Evolutionary conservation across 2,797 vertebrate genomes (phyloP).

Genomic region (Parauchenoglanis punctatus): DNA sequence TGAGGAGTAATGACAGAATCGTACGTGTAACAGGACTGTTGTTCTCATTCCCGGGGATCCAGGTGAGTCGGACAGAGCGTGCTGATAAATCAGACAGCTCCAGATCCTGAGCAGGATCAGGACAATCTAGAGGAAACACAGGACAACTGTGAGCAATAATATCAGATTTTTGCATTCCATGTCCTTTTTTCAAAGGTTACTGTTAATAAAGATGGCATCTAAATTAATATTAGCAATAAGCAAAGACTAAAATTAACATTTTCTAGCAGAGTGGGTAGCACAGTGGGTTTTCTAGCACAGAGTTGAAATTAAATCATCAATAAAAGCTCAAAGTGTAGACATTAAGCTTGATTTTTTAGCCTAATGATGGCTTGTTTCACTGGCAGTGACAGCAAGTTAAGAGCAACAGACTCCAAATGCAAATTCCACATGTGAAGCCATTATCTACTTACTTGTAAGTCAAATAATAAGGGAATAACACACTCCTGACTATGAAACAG

Average conservation of each 20-base stretch:
- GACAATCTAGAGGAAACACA: conserved; percentile 76
- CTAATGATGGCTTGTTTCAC: conserved; percentile 20
- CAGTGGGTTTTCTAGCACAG: too few species aligned
- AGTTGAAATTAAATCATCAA: not conserved
- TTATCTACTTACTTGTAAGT: not conserved
- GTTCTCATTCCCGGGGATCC: conserved; percentile 91
- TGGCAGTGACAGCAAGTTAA: not conserved
- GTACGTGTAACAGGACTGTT: conserved; percentile 90
- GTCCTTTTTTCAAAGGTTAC: not conserved
- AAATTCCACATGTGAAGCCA: not conserved
- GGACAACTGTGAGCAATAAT: not conserved
- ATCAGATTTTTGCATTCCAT: not conserved
- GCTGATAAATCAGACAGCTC: conserved; percentile 87
- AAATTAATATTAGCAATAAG: not conserved
- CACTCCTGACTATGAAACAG: not conserved
- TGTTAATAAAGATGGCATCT: not conserved
- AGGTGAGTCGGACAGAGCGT: conserved; percentile 88
- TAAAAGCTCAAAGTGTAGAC: not conserved
- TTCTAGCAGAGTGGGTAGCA: too few species aligned
- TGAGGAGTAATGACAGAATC: not conserved
- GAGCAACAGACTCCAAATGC: not conserved
- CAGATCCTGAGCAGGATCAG: conserved; percentile 88
- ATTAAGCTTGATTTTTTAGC: not conserved
- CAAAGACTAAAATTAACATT: not conserved
- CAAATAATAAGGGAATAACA: not conserved